These are phyloP conservation scores for Diploptera punctata DNA, from an alignment of 2,888 invertebrate genomes.

Conservation along the genomic window DNA sequence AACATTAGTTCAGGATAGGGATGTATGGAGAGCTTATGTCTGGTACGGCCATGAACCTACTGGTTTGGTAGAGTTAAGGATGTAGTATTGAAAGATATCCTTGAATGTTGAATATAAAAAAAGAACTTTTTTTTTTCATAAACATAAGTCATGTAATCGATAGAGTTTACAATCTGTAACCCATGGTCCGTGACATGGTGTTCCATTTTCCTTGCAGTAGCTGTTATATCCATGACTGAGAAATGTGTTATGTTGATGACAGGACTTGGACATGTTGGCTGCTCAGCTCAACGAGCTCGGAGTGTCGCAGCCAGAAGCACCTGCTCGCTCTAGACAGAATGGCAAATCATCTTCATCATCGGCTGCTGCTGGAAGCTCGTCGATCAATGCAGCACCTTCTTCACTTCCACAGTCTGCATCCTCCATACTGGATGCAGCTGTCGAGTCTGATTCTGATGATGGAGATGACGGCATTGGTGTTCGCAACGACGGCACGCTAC, in stretches of 20 bases:
- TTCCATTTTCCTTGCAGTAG: too few relatives aligned
- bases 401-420: conserved; percentile 38
- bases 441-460: conserved; percentile 75
- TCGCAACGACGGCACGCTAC: conserved; percentile 91
- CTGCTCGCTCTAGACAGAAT: conserved; percentile 49
- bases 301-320: conserved; percentile 74
- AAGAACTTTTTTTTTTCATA: too few relatives aligned
- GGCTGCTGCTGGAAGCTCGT: conserved; percentile 54
- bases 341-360: conserved; percentile 55
- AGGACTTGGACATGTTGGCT: conserved; percentile 97
- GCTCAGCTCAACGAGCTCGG: conserved; percentile 95
- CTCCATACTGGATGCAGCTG: conserved; percentile 47
- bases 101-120: too few relatives aligned
- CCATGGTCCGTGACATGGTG: too few relatives aligned
- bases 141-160: too few relatives aligned
- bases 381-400: conserved; percentile 21
- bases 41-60: too few relatives aligned
- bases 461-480: conserved; percentile 76
- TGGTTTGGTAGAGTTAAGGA: too few relatives aligned
- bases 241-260: conserved; percentile 47
- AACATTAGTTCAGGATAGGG: too few relatives aligned
- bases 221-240: too few relatives aligned
- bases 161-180: too few relatives aligned
- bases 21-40: too few relatives aligned
- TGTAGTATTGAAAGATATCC: too few relatives aligned